These are phyloP conservation scores for Theristicus caerulescens DNA, from an alignment of 2,113 vertebrate species.

Conservation along the genomic window DNA sequence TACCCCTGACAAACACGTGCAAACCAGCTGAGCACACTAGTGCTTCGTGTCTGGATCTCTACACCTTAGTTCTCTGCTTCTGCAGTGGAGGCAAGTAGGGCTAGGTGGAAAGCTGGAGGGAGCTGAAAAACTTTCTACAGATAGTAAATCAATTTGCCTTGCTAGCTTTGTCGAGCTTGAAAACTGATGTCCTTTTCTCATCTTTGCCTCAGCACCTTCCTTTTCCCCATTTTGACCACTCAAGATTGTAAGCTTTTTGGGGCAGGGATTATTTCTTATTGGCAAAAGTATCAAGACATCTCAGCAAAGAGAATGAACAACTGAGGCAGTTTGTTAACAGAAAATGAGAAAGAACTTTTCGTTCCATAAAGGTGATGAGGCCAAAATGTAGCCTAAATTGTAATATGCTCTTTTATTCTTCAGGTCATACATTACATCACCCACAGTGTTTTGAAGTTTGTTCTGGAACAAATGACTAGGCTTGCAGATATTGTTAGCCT, in stretches of 20 bases:
- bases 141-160: background rate
- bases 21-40: background rate
- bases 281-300: background rate
- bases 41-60: background rate
- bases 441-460: background rate
- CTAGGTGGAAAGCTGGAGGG: background rate
- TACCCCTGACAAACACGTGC: background rate
- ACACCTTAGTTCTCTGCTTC: background rate
- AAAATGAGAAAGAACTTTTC: background rate
- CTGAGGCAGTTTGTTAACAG: background rate
- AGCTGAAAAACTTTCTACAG: background rate
- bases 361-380: background rate
- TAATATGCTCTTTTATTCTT: background rate
- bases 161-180: background rate
- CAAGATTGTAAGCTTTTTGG: background rate
- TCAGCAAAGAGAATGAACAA: background rate
- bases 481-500: constrained; percentile 1
- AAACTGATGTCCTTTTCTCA: background rate
- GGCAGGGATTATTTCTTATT: background rate
- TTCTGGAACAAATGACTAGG: background rate
- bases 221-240: background rate
- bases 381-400: background rate
- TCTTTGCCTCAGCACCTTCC: background rate
- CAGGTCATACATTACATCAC: background rate
- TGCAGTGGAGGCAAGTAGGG: background rate